These are phyloP conservation scores for Pseudococcus jackbeardsleyi DNA, from an alignment of 2,888 invertebrate species.

Conservation along the genomic window DNA sequence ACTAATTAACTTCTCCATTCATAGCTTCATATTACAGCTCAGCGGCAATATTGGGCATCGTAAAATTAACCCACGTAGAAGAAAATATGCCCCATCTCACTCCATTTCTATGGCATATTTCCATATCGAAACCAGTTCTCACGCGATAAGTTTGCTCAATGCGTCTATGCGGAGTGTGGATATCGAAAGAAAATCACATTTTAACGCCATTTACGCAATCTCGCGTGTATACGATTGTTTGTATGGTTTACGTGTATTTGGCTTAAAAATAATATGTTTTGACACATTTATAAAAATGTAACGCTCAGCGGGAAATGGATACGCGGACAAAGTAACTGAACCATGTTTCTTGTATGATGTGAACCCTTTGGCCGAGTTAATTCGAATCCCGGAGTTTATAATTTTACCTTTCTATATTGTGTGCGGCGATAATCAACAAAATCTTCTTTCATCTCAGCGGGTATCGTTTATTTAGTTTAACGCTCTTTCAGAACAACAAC, in stretches of 20 bases:
- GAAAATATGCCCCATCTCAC: too few species aligned
- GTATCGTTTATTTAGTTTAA: slow-evolving; percentile 49
- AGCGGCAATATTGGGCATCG: too few species aligned
- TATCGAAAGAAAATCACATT: not conserved
- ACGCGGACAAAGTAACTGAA: slow-evolving; percentile 6
- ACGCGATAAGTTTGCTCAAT: not conserved
- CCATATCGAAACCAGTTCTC: not conserved
- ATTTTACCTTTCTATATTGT: slow-evolving; percentile 21
- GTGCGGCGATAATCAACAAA: slow-evolving; percentile 25
- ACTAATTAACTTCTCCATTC: slow-evolving; percentile 16
- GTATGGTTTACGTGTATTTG: not conserved
- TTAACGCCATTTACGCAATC: slow-evolving; percentile 17
- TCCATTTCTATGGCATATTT: too few species aligned
- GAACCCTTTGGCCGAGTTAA: slow-evolving; percentile 41
- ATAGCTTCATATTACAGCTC: not conserved
- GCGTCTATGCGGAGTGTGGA: not conserved
- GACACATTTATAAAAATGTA: slow-evolving; percentile 48
- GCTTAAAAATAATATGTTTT: slow-evolving; percentile 54
- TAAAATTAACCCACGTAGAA: too few species aligned
- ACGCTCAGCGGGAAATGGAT: slow-evolving; percentile 43
- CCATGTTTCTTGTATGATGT: not conserved
- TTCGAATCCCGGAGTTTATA: slow-evolving; percentile 26
- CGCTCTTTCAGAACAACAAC: not conserved
- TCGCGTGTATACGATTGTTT: not conserved
- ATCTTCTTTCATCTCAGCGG: slow-evolving; percentile 43